A percentile compares a stretch with the other conserved stretches of the same genome.
Evolutionary conservation across 2,888 invertebrate species (phyloP).

Genomic region (Noctua janthina): DNA sequence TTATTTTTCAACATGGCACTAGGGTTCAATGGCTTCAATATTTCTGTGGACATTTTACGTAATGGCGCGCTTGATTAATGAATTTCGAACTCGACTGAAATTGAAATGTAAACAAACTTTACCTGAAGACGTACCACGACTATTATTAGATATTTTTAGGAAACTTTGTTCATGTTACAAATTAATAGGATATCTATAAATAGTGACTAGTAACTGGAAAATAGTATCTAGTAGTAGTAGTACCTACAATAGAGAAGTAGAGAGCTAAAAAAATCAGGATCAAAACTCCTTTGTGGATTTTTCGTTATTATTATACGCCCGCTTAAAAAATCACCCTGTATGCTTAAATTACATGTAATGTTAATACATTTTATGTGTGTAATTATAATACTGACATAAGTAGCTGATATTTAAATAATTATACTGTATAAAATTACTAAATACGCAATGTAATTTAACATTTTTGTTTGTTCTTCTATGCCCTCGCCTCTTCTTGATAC

Average conservation of each 20-base stretch:
- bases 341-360: too few relatives aligned
- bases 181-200: background rate
- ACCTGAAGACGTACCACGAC: slow-evolving; percentile 4
- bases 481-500: too few relatives aligned
- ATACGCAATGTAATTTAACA: background rate
- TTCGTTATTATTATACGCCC: too few relatives aligned
- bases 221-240: too few relatives aligned
- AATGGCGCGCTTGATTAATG: slow-evolving; percentile 23
- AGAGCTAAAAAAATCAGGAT: too few relatives aligned
- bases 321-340: too few relatives aligned
- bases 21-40: background rate
- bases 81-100: slow-evolving; percentile 21
- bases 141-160: background rate
- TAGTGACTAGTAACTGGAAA: too few relatives aligned
- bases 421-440: too few relatives aligned
- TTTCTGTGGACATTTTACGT: slow-evolving; percentile 1
- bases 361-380: background rate
- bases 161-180: slow-evolving; percentile 5
- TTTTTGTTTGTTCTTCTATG: too few relatives aligned
- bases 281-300: too few relatives aligned
- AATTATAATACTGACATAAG: background rate
- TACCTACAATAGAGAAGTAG: too few relatives aligned
- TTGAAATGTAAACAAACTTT: slow-evolving; percentile 29
- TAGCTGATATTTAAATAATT: background rate
- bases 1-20: background rate